phyloP scores from a whole-genome alignment of 2,888 invertebrate species.

The Protodeltote pygarga region DNA sequence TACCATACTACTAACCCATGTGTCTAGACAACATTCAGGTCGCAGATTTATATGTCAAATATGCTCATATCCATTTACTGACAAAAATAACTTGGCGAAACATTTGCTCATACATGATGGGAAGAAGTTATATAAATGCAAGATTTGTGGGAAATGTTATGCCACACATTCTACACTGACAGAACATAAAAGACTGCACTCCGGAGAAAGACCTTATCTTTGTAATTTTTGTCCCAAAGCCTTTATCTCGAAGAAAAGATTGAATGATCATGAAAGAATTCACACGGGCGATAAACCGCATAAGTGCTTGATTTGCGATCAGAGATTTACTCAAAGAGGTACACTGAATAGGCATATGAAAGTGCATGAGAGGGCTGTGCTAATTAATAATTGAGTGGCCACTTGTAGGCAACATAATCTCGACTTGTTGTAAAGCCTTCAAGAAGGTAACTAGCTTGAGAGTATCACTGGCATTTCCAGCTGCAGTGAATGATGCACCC shows the following conservation, averaged over 20 bases:
- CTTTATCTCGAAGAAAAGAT: slow-evolving; percentile 72
- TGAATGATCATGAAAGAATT: slow-evolving; percentile 74
- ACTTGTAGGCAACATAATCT: too few species aligned
- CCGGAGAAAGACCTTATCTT: slow-evolving; percentile 73
- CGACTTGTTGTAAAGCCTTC: too few species aligned
- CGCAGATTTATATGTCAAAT: slow-evolving; percentile 75
- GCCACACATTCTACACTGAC: slow-evolving; percentile 64
- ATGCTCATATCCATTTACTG: slow-evolving; percentile 75
- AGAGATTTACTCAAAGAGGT: slow-evolving; percentile 77
- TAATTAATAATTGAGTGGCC: slow-evolving; percentile 12
- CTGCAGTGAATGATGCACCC: too few species aligned
- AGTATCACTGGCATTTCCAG: too few species aligned
- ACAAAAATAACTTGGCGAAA: slow-evolving; percentile 74
- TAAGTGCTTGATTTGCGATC: slow-evolving; percentile 73
- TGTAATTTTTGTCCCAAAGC: slow-evolving; percentile 73
- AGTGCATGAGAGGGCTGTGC: slow-evolving; percentile 65
- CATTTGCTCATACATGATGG: slow-evolving; percentile 78
- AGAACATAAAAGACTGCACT: slow-evolving; percentile 79
- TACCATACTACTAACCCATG: slow-evolving; percentile 66
- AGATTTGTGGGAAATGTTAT: slow-evolving; percentile 74
- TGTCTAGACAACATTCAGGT: slow-evolving; percentile 67
- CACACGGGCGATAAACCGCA: slow-evolving; percentile 81
- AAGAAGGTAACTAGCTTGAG: too few species aligned
- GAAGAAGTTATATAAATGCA: slow-evolving; percentile 72
- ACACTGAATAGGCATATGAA: slow-evolving; percentile 80